Base-by-base conservation (phyloP, 2,113 vertebrate genomes). In the Dicaeum eximium region DNA sequence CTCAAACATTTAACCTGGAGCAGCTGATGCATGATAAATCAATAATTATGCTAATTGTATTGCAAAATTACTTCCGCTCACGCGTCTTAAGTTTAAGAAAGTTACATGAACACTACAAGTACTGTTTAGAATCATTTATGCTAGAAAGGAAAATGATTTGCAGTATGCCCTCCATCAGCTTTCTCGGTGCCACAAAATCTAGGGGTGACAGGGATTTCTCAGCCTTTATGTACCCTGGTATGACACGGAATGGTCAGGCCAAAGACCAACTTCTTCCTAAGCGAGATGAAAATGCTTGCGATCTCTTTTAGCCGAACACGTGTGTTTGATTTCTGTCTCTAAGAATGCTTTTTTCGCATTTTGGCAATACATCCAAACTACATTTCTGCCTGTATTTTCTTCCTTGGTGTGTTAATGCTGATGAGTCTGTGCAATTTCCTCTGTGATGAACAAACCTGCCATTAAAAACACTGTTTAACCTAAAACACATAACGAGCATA, bases 391-490 rank as follows among this genome's bases (percentile, higher is more conserved):
- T 66, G 23, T 62, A 53, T 84, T 93, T 93, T 81, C 50, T 87
- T 85, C 71, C 45, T 93, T 90, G 38, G 33, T 94, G 81, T 15
- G 2, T 90, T 95, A 93, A 82, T 70, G 81, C 12, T 96, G 94
- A 90, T 94, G 92, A 96, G 71, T 22, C 79, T 93, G 71, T 94
- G 92, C 79, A 93, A 74, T 88, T 96, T 96, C 80, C 90, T 88
- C 80, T 30, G n/a, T 77, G 85, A 93, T 95, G 92, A 97, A 86
- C 79, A 94, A 96, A 95, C 80, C 92, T 97, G 93, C 88, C 85
- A 93, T 96, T 96, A 95, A 96, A 95, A 95, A 71, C 60, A 88
- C 85, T 95, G 90, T 95, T 96, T 96, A 96, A 93, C 93, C 79
- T 88, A 94, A 96, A 96, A 96, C 85, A 94, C 71, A 83, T 92